Percentiles rank a stretch among this genome's conserved stretches.
These are phyloP conservation scores for Seira ritae DNA, from an alignment of 2,888 invertebrate genomes.

Conservation along the genomic window DNA sequence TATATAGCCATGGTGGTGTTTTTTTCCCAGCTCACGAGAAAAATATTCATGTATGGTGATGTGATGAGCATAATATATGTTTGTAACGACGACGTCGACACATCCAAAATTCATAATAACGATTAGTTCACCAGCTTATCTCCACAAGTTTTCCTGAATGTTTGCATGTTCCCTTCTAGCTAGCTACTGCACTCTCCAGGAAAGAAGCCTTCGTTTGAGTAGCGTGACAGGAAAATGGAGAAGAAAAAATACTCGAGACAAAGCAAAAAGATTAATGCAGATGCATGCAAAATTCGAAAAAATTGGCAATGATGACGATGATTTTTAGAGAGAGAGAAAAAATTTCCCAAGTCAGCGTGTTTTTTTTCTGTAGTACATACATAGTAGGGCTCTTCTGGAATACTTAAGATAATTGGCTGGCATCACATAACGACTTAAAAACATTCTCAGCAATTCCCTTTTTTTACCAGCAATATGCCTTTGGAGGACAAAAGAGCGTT, in stretches of 20 bases:
- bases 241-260: background rate
- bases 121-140: no score
- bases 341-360: slow-evolving; percentile 6
- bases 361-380: slow-evolving; percentile 1
- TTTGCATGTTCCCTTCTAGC: no score
- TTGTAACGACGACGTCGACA: background rate
- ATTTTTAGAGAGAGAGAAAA: slow-evolving; percentile 13
- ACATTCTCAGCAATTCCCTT: background rate
- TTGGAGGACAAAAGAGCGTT: no score
- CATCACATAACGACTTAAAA: slow-evolving; percentile 41
- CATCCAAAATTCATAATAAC: background rate
- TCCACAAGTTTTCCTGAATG: no score
- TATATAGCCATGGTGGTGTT: background rate
- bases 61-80: slow-evolving; percentile 11
- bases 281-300: slow-evolving; percentile 7
- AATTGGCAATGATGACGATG: background rate
- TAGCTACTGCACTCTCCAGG: no score
- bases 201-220: no score
- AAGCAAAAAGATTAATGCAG: slow-evolving; percentile 4
- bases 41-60: slow-evolving; percentile 16
- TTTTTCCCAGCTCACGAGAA: background rate
- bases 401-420: slow-evolving; percentile 54
- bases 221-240: no score
- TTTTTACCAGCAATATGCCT: background rate
- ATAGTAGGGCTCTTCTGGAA: slow-evolving; percentile 18